phyloP scores from a whole-genome alignment of 92 coral and sea anemone species.

The Pocillopora grandis region DNA sequence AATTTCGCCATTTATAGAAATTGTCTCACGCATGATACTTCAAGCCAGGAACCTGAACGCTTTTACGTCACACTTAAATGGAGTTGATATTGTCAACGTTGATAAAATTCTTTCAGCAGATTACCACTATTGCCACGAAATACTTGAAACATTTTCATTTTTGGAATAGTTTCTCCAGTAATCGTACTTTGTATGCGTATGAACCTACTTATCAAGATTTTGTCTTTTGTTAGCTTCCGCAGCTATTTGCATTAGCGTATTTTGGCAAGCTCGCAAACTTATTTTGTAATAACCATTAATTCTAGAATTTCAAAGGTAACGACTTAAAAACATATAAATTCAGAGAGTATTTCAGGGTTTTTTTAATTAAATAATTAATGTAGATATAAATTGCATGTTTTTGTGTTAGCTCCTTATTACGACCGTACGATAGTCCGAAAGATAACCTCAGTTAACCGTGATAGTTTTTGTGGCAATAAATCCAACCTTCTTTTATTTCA shows the following conservation, averaged over 20 bases:
- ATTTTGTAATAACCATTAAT: neutral
- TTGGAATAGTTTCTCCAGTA: neutral
- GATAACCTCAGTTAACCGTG: too few species aligned
- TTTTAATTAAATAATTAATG: conserved; percentile 9
- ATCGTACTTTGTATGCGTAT: neutral
- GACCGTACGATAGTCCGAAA: too few species aligned
- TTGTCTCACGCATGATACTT: neutral
- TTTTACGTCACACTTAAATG: conserved; percentile 7
- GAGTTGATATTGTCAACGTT: conserved; percentile 20
- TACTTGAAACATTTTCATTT: neutral
- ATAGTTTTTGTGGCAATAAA: too few species aligned
- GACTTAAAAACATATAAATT: neutral
- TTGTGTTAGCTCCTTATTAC: too few species aligned
- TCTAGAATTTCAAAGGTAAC: neutral
- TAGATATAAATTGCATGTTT: neutral
- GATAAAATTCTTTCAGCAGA: neutral
- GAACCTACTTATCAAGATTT: neutral
- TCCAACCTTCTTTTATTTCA: too few species aligned
- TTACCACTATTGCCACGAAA: neutral
- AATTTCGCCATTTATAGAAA: conserved; percentile 13
- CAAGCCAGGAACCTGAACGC: neutral
- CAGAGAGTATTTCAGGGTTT: conserved; percentile 4
- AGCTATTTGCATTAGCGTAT: neutral
- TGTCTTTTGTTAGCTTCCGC: neutral
- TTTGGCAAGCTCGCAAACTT: conserved; percentile 9